Evolutionary conservation across 2,797 vertebrate genomes (phyloP).

Genomic region (Echeneis naucrates): DNA sequence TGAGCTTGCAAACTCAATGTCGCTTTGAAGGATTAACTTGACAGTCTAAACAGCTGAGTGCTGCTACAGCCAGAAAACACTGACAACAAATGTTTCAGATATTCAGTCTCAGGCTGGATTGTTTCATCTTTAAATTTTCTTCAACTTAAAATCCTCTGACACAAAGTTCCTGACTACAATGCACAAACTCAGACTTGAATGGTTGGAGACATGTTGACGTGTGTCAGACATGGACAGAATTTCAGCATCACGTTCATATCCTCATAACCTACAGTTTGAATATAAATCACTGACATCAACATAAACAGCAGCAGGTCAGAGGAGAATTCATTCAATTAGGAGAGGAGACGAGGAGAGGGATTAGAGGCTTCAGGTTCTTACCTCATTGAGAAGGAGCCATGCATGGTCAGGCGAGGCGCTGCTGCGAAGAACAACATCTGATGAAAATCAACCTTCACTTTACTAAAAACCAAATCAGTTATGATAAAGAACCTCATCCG

Average conservation of each 20-base stretch:
- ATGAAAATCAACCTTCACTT: not conserved
- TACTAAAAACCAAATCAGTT: not conserved
- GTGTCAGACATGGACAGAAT: not conserved
- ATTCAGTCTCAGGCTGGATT: too few relatives aligned
- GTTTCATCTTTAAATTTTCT: not conserved
- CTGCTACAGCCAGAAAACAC: conserved; percentile 21
- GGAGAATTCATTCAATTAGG: not conserved
- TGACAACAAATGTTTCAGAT: conserved; percentile 29
- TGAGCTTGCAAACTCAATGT: conserved; percentile 28
- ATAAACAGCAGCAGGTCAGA: not conserved
- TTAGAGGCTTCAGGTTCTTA: conserved; percentile 69
- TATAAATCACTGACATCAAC: too few relatives aligned
- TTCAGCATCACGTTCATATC: too few relatives aligned
- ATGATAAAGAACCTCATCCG: not conserved
- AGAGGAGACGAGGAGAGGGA: not conserved
- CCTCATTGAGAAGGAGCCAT: conserved; percentile 81
- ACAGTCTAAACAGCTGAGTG: conserved; percentile 29
- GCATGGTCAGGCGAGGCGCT: conserved; percentile 81
- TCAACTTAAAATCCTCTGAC: not conserved
- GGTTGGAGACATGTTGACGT: not conserved
- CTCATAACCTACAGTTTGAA: too few relatives aligned
- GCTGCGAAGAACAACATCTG: conserved; percentile 54
- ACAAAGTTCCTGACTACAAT: too few relatives aligned
- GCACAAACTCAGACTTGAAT: too few relatives aligned
- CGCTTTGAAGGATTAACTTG: conserved; percentile 41